Base-by-base conservation (phyloP, 53 echinoderm and acorn worm genomes). In the Temnopleurus reevesii region DNA sequence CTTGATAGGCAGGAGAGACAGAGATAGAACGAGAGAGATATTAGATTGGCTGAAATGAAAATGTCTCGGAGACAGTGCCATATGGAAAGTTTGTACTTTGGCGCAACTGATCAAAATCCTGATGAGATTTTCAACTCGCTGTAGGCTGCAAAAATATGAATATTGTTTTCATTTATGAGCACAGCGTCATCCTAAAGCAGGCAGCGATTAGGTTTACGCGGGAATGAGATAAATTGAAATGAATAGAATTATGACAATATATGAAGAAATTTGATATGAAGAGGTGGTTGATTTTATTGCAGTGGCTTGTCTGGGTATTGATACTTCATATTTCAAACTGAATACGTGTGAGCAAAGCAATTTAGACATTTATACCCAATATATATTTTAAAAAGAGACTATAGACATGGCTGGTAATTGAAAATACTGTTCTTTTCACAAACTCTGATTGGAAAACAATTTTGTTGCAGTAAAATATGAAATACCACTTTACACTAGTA, bases 71-170 rank as follows among this genome's bases (percentile, higher is more conserved):
- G 79, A 79, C 79, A 79, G 17, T 79, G 49, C 28, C 51, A 49
- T 79, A 26, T 28, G 46, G 51, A 28, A 27, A 21, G 43, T 38
- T 45, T 76, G 49, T 30, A 47, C 49, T 79, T 79, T 79, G 28
- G 17, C 15, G 15, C 5, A 26, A 12, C 79, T 79, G 79, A 47
- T 79, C 45, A 79, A 79, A 46, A 79, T 46, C 79, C 79, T 47
- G 45, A 46, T 46, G 36, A 46, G 79, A 46, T 25, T 28, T 15
- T 28, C 49, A 35, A 49, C 12, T 79, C 1, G 49, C 79, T 79
- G 79, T 13, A 79, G 79, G 79, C 79, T 29, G 79, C 76, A 79
- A 79, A 79, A 47, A 49, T 79, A 79, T 79, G 79, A 79, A 79
- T 79, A 79, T 79, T 79, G 79, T 47, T 79, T 49, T 49, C 49